Base-by-base conservation (phyloP, 2,113 vertebrate species). In the Chaetodon auriga region DNA sequence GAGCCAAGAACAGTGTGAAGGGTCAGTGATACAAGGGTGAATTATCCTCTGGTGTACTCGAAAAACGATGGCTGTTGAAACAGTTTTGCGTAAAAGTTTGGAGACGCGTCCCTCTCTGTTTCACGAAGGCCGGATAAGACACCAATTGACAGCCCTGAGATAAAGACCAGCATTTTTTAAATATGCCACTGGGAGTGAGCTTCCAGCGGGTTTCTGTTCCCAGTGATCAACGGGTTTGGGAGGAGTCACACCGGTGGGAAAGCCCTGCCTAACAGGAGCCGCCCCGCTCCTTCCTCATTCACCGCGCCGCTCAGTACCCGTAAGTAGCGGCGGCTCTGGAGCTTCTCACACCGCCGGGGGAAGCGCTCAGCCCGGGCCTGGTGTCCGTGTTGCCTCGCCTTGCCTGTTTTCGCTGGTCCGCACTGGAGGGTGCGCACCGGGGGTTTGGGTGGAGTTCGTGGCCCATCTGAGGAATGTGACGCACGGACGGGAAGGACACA, bases 161-260 rank as follows among this genome's bases (percentile, higher is more conserved):
- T 25, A 12, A 41, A 78, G 49, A 43, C 30, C 16, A 69, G 35
- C 49, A 73, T 64, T 84, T 91, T 92, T 84, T 60, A 93, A 90
- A 81, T 3, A 25, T 30, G 65, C 76, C 74, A 68, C 21, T 16
- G 15, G n/a, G 0, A 78, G 54, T 74, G 23, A 80, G 43, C 86
- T 69, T 85, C 88, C 85, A 92, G 84, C 85, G 65, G 46, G 9
- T 9, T 51, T 62, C 10, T n/a, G n/a, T 2, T 79, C 12, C 36
- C 36, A 63, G 38, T 23, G 57, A 70, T 75, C 64, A 53, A 16
- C 61, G 48, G 68, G 18, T 19, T 64, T 84, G 90, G 92, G 93
- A 89, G 93, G 93, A 92, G 93, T 82, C 87, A 68, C 53, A 2
- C 72, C 80, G 83, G 65, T 80, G 89, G 88, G 86, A 87, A 79